Evolutionary conservation across 2,797 vertebrate genomes (phyloP).

Genomic region (Gallirallus australis): DNA sequence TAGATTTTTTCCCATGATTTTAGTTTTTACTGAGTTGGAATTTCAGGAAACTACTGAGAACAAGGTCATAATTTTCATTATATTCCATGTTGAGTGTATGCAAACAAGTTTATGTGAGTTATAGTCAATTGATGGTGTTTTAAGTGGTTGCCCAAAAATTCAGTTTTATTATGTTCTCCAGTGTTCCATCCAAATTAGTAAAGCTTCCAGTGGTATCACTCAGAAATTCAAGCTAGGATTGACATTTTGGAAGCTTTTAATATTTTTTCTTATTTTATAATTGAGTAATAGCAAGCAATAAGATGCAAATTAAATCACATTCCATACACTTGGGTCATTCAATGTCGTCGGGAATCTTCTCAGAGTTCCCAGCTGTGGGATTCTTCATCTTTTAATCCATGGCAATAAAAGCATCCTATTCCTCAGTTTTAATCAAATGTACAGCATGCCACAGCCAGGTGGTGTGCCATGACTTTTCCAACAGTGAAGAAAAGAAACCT

Average conservation of each 20-base stretch:
- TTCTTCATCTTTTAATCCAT: not conserved
- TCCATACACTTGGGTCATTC: not conserved
- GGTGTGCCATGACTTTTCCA: not conserved
- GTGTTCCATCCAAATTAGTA: not conserved
- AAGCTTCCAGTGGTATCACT: not conserved
- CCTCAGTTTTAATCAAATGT: not conserved
- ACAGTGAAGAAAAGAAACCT: not conserved
- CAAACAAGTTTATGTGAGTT: not conserved
- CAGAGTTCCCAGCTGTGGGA: not conserved
- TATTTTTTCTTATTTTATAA: not conserved
- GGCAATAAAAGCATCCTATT: not conserved
- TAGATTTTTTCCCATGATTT: not conserved
- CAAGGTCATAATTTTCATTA: not conserved
- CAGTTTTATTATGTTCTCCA: not conserved
- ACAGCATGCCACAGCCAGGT: not conserved
- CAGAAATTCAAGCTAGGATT: not conserved
- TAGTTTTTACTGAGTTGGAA: not conserved
- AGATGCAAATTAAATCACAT: not conserved
- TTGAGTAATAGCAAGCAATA: not conserved
- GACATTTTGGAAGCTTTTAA: not conserved
- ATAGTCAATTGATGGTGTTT: not conserved
- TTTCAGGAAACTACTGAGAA: not conserved
- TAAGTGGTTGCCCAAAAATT: not conserved
- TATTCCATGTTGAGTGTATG: not conserved
- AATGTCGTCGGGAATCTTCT: not conserved